These are phyloP conservation scores for Stomatorhinus walkeri DNA, from an alignment of 2,797 vertebrate genomes.

Conservation along the genomic window DNA sequence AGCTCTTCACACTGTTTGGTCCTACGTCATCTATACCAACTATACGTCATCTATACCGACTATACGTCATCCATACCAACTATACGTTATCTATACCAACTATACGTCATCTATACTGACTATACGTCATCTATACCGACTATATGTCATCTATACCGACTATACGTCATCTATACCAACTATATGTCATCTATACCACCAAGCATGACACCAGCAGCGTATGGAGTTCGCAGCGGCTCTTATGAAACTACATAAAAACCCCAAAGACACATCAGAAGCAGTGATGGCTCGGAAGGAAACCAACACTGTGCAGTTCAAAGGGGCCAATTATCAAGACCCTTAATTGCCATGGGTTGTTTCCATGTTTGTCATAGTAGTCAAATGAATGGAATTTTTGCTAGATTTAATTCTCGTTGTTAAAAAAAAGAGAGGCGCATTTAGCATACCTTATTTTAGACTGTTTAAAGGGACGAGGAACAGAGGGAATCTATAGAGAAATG, in stretches of 20 bases:
- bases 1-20: not conserved
- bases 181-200: not conserved
- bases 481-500: constrained; percentile 26
- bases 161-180: no score
- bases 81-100: no score
- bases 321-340: constrained; percentile 21
- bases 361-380: constrained; percentile 1
- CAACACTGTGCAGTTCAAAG: constrained; percentile 13
- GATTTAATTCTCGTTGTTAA: constrained; percentile 22
- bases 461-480: constrained; percentile 21
- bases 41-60: no score
- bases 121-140: no score
- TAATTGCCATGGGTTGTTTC: not conserved
- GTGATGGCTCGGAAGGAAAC: not conserved
- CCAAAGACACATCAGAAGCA: not conserved
- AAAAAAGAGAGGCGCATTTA: constrained; percentile 19
- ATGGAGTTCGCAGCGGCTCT: not conserved
- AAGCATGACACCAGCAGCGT: not conserved
- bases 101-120: no score
- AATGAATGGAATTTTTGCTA: not conserved
- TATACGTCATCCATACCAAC: no score
- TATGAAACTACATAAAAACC: constrained; percentile 8
- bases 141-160: no score
- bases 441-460: not conserved
- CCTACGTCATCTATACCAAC: not conserved